Evolutionary conservation across 2,797 vertebrate species (phyloP), one percentile per base, ranked within the genome.

Genomic region (Pseudopleuronectes americanus): DNA sequence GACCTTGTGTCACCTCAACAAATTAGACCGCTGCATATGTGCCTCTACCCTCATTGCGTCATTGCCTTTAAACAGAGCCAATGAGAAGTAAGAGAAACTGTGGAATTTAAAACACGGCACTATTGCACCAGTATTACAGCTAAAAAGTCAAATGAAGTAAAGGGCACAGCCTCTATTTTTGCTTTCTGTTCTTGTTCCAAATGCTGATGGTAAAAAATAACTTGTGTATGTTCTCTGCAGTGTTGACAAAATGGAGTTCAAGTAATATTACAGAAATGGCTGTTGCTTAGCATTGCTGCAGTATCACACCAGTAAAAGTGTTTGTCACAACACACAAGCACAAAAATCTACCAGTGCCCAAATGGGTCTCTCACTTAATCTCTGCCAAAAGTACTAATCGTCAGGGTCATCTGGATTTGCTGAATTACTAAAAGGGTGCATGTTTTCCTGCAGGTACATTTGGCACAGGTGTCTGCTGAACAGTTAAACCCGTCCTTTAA

Each of bases 1-100:
- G 84, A 86, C 81, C 88, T 80, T 65, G 81, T 78, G 81, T 86
- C 87, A 89, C 86, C 76, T 76, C 80, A 69, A 65, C 80, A 90
- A 87, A 91, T 90, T 88, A 89, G 83, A 79, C 33, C 26, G 88
- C 84, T 86, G 86, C 86, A 86, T 91, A 74, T 79, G 80, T 45
- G 68, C 75, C 80, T 66, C 68, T 74, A 45, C 55, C 22, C 47
- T 22, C 16, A 23, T 48, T 55, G 56, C 69, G 65, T 78, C 48
- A 57, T 71, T 76, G 76, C 70, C 77, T 74, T 88, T 81, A 68
- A 84, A 85, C 47, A 62, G 56, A 19, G 53, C 68, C 56, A 67
- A 28, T 12, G 58, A 84, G 56, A 79, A 67, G 31, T 24, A 38
- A 56, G 47, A 38, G 57, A 76, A 80, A 76, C 16, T 33, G 60